phyloP scores from a whole-genome alignment of 2,888 invertebrate genomes.

The Acleris holmiana region DNA sequence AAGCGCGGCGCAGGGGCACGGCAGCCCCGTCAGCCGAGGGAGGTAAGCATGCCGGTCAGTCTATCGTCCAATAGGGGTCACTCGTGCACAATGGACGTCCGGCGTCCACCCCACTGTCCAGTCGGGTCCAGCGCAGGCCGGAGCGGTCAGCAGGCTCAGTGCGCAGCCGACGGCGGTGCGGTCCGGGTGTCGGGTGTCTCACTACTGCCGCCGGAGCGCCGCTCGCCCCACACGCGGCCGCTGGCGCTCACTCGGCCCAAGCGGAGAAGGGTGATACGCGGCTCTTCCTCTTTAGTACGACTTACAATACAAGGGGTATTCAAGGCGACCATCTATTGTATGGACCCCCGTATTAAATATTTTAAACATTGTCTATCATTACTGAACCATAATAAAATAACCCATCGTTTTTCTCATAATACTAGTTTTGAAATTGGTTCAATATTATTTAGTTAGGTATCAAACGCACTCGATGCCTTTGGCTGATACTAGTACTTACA shows the following conservation, averaged over 20 bases:
- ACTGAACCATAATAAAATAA: not conserved
- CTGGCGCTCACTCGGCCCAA: constrained; percentile 58
- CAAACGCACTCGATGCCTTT: too few species aligned
- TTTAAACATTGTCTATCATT: constrained; percentile 5
- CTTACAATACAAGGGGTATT: constrained; percentile 65
- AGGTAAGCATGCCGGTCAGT: constrained; percentile 77
- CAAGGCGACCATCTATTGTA: constrained; percentile 42
- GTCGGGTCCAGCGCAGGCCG: constrained; percentile 58
- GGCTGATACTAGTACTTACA: too few species aligned
- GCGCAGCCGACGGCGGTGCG: constrained; percentile 69
- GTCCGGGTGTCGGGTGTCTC: constrained; percentile 74
- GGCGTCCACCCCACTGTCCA: constrained; percentile 54
- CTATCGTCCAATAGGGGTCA: constrained; percentile 72
- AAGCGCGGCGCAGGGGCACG: constrained; percentile 70
- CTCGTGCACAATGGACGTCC: constrained; percentile 73
- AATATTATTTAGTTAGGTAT: too few species aligned
- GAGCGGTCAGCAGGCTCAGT: constrained; percentile 49
- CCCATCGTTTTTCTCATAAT: not conserved
- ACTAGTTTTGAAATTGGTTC: too few species aligned
- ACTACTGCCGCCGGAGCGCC: constrained; percentile 68
- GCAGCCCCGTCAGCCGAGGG: constrained; percentile 72
- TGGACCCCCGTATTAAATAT: constrained; percentile 17
- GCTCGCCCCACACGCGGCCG: constrained; percentile 57
- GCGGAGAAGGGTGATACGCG: constrained; percentile 77
- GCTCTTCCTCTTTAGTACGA: constrained; percentile 66